A percentile compares a stretch with the other conserved stretches of the same genome.
phyloP scores from a whole-genome alignment of 1,140 invertebrate species.

The Lanistes nyassanus region DNA sequence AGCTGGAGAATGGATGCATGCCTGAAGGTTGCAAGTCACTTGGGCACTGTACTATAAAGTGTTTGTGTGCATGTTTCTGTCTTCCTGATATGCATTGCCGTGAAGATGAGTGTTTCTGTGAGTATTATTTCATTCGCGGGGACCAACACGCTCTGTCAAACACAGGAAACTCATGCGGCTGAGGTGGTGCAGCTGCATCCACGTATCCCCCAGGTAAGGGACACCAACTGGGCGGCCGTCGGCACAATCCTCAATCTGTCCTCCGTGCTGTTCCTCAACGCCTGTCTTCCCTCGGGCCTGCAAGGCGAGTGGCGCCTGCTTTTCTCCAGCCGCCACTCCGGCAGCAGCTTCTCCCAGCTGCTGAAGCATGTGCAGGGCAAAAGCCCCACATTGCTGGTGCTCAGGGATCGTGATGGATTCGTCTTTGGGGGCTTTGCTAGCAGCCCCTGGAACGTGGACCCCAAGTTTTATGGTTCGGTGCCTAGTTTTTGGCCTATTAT shows the following conservation, averaged over 20 bases:
- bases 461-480: slow-evolving; percentile 74
- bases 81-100: background rate
- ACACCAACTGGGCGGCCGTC: slow-evolving; percentile 47
- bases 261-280: slow-evolving; percentile 58
- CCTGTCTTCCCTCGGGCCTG: slow-evolving; percentile 49
- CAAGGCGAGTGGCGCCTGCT: slow-evolving; percentile 62
- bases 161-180: slow-evolving; percentile 13
- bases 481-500: background rate
- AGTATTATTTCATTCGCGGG: background rate
- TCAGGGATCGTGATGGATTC: slow-evolving; percentile 80
- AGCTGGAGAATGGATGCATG: background rate
- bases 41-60: background rate
- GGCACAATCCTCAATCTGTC: slow-evolving; percentile 51
- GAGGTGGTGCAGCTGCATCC: slow-evolving; percentile 29
- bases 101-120: background rate
- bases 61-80: background rate
- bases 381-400: slow-evolving; percentile 61
- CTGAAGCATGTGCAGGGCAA: slow-evolving; percentile 47
- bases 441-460: slow-evolving; percentile 77
- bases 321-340: slow-evolving; percentile 60
- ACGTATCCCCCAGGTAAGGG: slow-evolving; percentile 38
- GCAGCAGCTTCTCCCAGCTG: slow-evolving; percentile 65
- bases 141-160: background rate
- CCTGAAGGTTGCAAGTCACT: background rate
- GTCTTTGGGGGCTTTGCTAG: slow-evolving; percentile 90